Percentiles rank a stretch among this genome's conserved stretches.
Evolutionary conservation across 2,888 invertebrate species (phyloP).

Genomic region (Lutraria lutraria): DNA sequence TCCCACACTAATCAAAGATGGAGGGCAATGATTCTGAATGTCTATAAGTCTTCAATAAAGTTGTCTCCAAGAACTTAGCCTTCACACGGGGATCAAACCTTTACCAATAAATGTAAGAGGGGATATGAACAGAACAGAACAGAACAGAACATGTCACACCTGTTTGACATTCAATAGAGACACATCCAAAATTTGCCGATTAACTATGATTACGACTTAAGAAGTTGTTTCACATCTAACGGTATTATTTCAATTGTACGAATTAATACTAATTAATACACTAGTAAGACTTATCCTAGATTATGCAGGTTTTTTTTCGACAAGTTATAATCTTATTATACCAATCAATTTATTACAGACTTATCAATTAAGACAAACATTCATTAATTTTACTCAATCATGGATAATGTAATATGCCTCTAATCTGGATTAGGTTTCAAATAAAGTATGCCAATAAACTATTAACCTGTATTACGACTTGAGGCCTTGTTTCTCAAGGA

Average conservation of each 20-base stretch:
- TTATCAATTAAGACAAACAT: slow-evolving; percentile 11
- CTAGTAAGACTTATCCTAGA: not conserved
- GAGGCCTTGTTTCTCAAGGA: not conserved
- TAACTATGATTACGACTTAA: not conserved
- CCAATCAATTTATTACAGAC: not conserved
- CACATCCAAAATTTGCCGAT: not conserved
- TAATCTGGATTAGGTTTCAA: slow-evolving; percentile 19
- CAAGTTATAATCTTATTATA: not conserved
- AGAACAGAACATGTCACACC: too few relatives aligned
- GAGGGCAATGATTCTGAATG: too few relatives aligned
- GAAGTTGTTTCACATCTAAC: not conserved
- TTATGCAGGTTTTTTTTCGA: not conserved
- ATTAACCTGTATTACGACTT: not conserved
- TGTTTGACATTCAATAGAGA: not conserved
- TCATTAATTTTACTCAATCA: not conserved
- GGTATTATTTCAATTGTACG: not conserved
- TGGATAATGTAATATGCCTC: slow-evolving; percentile 16
- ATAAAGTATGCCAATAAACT: not conserved
- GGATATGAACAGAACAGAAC: too few relatives aligned
- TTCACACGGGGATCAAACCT: too few relatives aligned
- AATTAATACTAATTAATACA: not conserved
- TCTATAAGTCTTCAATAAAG: too few relatives aligned
- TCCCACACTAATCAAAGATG: too few relatives aligned
- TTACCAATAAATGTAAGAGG: too few relatives aligned
- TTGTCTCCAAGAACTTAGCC: too few relatives aligned